These are phyloP conservation scores for Apis mellifera DNA, from an alignment of 1,140 invertebrate genomes.

Conservation along the genomic window Amel_HAv3.1 CM009935.2:9145001-9145500, in stretches of 20 bases:
- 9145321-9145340: constrained; percentile 58
- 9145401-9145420: background rate
- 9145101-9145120: constrained; percentile 54
- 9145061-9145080: constrained; percentile 37
- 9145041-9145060: constrained; percentile 52
- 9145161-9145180: constrained; percentile 46
- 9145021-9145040: background rate
- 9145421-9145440: background rate
- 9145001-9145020: background rate
- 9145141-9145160: constrained; percentile 57
- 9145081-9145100: constrained; percentile 46
- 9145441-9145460: constrained; percentile 21
- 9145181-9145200: background rate
- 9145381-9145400: too few species aligned
- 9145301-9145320: constrained; percentile 47
- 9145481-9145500: background rate
- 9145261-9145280: constrained; percentile 64
- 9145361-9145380: constrained; percentile 40
- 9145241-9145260: constrained; percentile 49
- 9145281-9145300: background rate
- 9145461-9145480: constrained; percentile 6
- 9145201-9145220: constrained; percentile 43
- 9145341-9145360: constrained; percentile 59
- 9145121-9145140: constrained; percentile 55
- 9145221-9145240: constrained; percentile 51